These are phyloP conservation scores for Ibidorhyncha struthersii DNA, from an alignment of 2,113 vertebrate species.

Conservation along the genomic window DNA sequence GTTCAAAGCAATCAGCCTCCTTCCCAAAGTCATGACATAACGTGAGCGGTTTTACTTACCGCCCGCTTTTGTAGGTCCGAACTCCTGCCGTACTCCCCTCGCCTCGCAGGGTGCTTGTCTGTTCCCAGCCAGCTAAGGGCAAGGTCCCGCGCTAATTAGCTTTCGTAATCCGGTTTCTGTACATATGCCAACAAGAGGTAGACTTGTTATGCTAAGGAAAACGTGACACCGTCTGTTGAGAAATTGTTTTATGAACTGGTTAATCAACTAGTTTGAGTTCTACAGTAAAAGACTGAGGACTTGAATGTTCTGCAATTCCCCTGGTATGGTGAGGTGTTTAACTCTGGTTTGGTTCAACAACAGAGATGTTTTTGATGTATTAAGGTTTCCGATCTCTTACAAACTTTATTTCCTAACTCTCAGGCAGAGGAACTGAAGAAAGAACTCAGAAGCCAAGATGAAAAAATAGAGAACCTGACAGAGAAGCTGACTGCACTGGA, in stretches of 20 bases:
- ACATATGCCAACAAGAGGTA: not conserved
- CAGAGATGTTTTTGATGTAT: not conserved
- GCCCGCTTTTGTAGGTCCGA: not conserved
- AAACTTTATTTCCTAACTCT: not conserved
- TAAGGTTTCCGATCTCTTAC: not conserved
- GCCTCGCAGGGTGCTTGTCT: no score
- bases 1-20: not conserved
- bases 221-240: not conserved
- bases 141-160: not conserved
- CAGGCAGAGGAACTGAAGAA: slow-evolving; percentile 74
- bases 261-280: not conserved
- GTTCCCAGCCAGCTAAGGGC: not conserved
- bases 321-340: accelerated
- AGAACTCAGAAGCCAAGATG: slow-evolving; percentile 70
- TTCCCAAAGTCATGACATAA: not conserved
- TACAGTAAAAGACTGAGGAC: not conserved
- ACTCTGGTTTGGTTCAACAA: not conserved
- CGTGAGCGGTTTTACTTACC: not conserved
- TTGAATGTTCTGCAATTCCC: no score
- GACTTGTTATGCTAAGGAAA: not conserved
- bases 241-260: not conserved
- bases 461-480: slow-evolving; percentile 64
- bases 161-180: not conserved
- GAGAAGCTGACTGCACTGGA: slow-evolving; percentile 65
- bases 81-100: not conserved